Conservation (phyloP, 2,113 vertebrate species). For the Condylura cristata region DNA sequence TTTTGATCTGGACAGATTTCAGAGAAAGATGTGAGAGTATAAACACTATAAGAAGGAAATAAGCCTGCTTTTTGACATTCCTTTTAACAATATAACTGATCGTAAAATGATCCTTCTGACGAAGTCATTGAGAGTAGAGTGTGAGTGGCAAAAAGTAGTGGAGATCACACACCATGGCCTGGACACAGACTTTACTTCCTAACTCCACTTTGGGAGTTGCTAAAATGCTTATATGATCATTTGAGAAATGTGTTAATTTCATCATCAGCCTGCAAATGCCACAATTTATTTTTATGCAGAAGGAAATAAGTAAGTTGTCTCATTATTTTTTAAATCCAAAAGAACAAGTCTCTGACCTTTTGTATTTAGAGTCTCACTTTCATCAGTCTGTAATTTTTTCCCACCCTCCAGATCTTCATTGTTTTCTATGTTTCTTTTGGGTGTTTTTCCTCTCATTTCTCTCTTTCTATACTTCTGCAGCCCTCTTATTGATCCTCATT, state of each 20-base stretch:
- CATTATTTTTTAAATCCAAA: neutral
- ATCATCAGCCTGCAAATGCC: neutral
- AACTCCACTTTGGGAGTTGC: neutral
- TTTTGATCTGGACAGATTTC: neutral
- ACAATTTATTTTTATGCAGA: neutral
- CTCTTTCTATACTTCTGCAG: neutral
- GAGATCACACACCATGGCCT: neutral
- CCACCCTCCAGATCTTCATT: neutral
- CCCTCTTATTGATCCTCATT: conserved; percentile 25
- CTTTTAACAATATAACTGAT: neutral
- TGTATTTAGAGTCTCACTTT: neutral
- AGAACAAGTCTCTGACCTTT: neutral
- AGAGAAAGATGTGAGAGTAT: neutral
- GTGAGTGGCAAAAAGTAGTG: neutral
- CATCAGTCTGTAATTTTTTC: neutral
- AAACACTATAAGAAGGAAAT: neutral
- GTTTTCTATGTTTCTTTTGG: neutral
- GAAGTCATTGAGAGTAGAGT: neutral
- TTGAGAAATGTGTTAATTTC: neutral
- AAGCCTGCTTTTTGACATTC: neutral
- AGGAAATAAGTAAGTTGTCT: neutral
- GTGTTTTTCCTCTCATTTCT: neutral
- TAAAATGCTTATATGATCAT: neutral
- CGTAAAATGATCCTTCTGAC: neutral
- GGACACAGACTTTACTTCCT: neutral